phyloP scores from a whole-genome alignment of 2,888 invertebrate species.

The Drosophila meridionalis region DNA sequence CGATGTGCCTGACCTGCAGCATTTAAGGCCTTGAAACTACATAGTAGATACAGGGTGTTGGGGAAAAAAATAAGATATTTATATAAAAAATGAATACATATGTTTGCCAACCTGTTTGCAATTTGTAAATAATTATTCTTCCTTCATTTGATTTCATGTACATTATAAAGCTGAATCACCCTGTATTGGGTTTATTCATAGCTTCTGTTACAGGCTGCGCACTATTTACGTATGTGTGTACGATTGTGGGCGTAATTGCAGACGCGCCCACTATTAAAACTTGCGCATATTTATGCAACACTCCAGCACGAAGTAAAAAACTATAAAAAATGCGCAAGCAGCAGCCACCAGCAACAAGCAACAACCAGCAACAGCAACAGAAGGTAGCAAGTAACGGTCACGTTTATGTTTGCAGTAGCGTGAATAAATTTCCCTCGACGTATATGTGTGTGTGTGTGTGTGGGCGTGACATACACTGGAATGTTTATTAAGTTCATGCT shows the following conservation, averaged over 20 bases:
- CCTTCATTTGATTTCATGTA: too few species aligned
- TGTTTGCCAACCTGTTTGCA: background rate
- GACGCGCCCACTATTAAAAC: conserved; percentile 54
- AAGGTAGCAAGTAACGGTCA: conserved; percentile 50
- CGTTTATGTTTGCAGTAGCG: conserved; percentile 66
- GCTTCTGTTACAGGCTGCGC: conserved; percentile 29
- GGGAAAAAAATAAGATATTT: too few species aligned
- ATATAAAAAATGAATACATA: background rate
- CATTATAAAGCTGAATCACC: conserved; percentile 14
- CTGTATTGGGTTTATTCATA: conserved; percentile 31
- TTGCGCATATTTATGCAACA: conserved; percentile 73
- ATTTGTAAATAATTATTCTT: background rate
- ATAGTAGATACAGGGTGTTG: conserved; percentile 29
- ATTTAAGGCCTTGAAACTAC: conserved; percentile 40
- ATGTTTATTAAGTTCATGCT: conserved; percentile 75
- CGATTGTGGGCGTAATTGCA: conserved; percentile 64
- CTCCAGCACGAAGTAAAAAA: conserved; percentile 48
- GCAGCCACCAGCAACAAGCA: conserved; percentile 32
- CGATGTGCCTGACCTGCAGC: conserved; percentile 32
- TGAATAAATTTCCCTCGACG: conserved; percentile 56
- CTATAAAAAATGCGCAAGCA: conserved; percentile 69
- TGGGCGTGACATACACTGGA: conserved; percentile 45
- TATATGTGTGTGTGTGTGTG: conserved; percentile 16
- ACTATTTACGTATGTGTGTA: conserved; percentile 34
- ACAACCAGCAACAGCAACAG: conserved; percentile 17